Conservation (phyloP, 1,140 invertebrate genomes). For the Drosophila teissieri region DNA sequence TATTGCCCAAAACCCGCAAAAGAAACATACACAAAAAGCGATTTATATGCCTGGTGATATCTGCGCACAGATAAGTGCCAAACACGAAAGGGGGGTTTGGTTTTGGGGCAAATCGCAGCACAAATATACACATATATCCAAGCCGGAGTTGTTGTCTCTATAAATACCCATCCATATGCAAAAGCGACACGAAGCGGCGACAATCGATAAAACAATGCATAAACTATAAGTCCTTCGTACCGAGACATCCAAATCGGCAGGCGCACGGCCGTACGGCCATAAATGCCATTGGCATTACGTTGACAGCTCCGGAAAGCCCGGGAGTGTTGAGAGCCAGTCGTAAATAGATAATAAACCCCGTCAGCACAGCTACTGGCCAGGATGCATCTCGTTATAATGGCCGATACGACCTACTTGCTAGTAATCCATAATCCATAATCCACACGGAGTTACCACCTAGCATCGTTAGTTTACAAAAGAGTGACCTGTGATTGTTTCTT, state of each 20-base stretch:
- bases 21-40: conserved; percentile 47
- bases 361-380: conserved; percentile 14
- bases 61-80: conserved; percentile 58
- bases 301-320: conserved; percentile 63
- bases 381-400: conserved; percentile 79
- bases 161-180: conserved; percentile 63
- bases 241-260: conserved; percentile 45
- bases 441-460: not conserved
- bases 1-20: conserved; percentile 15
- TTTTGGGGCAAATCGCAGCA: conserved; percentile 25
- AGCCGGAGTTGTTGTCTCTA: conserved; percentile 49
- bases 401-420: conserved; percentile 68
- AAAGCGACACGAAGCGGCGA: conserved; percentile 66
- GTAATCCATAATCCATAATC: conserved; percentile 54
- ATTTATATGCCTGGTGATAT: conserved; percentile 57
- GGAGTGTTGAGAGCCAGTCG: conserved; percentile 61
- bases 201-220: conserved; percentile 82
- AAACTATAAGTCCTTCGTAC: conserved; percentile 76
- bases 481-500: not conserved
- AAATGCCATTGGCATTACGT: conserved; percentile 75
- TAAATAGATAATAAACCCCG: conserved; percentile 49
- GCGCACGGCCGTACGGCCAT: conserved; percentile 53
- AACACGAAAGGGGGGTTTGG: too few relatives aligned
- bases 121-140: conserved; percentile 11
- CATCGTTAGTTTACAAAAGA: not conserved